A percentile compares a stretch with the other conserved stretches of the same genome.
Conservation (phyloP, 1,140 invertebrate genomes). For the Calephelis nemesis region DNA sequence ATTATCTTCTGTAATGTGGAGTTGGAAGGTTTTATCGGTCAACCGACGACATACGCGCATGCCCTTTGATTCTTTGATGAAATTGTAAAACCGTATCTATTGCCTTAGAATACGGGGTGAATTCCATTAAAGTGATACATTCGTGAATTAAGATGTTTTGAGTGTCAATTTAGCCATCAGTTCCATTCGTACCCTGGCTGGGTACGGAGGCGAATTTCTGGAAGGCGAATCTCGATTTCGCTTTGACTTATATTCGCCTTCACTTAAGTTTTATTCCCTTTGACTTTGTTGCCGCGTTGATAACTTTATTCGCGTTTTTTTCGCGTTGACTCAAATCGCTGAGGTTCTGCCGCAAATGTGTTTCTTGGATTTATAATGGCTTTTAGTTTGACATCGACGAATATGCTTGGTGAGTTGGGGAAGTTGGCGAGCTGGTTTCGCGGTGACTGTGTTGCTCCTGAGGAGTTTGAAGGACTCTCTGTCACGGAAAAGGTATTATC, state of each 20-base stretch:
- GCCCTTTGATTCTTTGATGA: neutral
- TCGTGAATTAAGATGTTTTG: constrained; percentile 17
- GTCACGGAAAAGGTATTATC: constrained; percentile 66
- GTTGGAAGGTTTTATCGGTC: neutral
- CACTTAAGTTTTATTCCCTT: neutral
- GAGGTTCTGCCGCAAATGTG: neutral
- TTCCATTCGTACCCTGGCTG: constrained; percentile 3
- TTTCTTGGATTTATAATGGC: constrained; percentile 41
- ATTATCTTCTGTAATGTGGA: neutral
- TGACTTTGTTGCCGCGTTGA: neutral
- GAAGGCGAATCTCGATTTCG: neutral
- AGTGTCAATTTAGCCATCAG: constrained; percentile 11
- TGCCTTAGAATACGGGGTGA: neutral
- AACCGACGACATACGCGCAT: constrained; percentile 8
- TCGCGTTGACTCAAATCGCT: neutral
- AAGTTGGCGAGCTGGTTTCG: constrained; percentile 67
- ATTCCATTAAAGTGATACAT: neutral
- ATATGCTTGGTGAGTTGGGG: constrained; percentile 67
- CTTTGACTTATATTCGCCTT: neutral
- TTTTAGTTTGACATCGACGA: constrained; percentile 62
- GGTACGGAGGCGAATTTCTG: neutral
- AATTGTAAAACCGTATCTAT: constrained; percentile 13
- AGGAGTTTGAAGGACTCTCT: constrained; percentile 62
- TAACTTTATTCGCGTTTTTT: neutral
- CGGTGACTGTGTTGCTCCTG: constrained; percentile 61